Base-by-base conservation (phyloP, 2,888 invertebrate species). In the Chironomus riparius region DNA sequence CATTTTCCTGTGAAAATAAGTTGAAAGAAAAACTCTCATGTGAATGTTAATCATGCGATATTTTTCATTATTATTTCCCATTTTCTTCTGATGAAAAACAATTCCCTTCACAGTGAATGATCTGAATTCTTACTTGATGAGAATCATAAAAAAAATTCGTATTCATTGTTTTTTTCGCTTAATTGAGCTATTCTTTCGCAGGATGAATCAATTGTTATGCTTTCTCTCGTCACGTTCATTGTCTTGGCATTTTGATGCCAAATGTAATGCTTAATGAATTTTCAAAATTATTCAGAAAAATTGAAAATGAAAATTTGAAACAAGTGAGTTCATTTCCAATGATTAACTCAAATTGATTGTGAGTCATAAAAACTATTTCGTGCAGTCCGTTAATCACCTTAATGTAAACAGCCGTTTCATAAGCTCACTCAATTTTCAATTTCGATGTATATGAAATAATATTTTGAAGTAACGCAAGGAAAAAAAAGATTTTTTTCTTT, bases 321-420 rank as follows among this genome's bases (percentile, higher is more conserved):
- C 12, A 48, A 48, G n/a, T 13, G 62, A 65, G 65, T 65, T 65
- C 65, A 65, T 65, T 65, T 65, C 24, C 22, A 21, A 65, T 65
- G 65, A 65, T 65, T 65, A 65, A 65, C 65, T 65, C 65, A 38
- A 1, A 65, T 65, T 22, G 65, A 65, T 65, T 65, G 65, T 65
- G 65, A 65, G 65, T 65, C 65, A 65, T 65, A 65, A 65, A 65
- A 65, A 24, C 65, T 24, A 21, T 65, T 21, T 24, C 21, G 65
- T 65, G 65, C 22, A 65, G 65, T 65, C 5, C 24, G 21, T 65
- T 22, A 65, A 22, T 62, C 21, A 18, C 21, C 65, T 65, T 24
- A 65, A 65, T 65, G 65, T 65, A 65, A 65, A 65, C 65, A 65
- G 4, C 56, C n/a, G 18, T 50, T 50, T 15, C 56, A 18, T 56